A percentile compares a stretch with the other conserved stretches of the same genome.
These are phyloP conservation scores for Corvus moneduloides DNA, from an alignment of 2,113 vertebrate species.

Conservation along the genomic window DNA sequence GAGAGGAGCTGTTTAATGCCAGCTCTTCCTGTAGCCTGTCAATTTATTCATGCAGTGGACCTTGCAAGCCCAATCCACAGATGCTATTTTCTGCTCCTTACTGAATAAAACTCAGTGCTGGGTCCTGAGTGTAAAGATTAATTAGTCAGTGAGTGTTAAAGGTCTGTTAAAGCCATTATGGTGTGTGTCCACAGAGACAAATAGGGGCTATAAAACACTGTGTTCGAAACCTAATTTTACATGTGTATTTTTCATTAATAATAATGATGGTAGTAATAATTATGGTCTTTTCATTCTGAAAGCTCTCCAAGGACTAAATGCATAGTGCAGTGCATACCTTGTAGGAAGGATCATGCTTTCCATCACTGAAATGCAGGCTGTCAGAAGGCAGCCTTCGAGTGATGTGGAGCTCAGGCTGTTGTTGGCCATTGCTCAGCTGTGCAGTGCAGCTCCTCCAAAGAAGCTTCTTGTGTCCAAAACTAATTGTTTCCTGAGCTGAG, in stretches of 20 bases:
- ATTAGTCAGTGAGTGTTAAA: constrained; percentile 57
- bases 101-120: constrained; percentile 42
- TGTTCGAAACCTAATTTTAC: constrained; percentile 57
- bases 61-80: constrained; percentile 51
- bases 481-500: not conserved
- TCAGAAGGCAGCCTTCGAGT: not conserved
- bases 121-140: constrained; percentile 55
- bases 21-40: constrained; percentile 36
- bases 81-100: constrained; percentile 51
- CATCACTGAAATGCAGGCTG: not conserved
- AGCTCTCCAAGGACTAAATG: constrained; percentile 49
- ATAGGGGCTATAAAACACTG: constrained; percentile 51
- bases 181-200: constrained; percentile 24
- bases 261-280: constrained; percentile 51
- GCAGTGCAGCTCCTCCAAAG: not conserved
- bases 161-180: constrained; percentile 62
- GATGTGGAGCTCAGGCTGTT: not conserved
- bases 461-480: not conserved
- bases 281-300: constrained; percentile 46
- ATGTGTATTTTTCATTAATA: constrained; percentile 65
- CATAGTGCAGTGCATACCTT: not conserved
- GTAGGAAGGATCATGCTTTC: not conserved
- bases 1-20: constrained; percentile 30
- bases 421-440: not conserved
- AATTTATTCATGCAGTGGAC: constrained; percentile 64